These are phyloP conservation scores for Plagiodera versicolora DNA, from an alignment of 2,888 invertebrate genomes.

Conservation along the genomic window DNA sequence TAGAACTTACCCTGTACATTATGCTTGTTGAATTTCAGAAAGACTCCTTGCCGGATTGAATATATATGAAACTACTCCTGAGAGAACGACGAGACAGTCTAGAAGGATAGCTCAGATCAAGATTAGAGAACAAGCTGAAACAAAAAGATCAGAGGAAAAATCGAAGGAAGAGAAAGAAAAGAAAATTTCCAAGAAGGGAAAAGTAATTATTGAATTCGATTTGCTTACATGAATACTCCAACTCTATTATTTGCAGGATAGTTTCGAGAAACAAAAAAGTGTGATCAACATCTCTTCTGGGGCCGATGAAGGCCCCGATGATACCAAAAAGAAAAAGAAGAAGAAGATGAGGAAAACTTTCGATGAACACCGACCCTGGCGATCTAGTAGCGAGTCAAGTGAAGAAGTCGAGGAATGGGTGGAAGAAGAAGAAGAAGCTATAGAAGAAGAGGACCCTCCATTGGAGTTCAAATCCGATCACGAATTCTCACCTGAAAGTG, in stretches of 20 bases:
- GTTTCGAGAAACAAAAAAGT: constrained; percentile 8
- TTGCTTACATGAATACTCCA: background rate
- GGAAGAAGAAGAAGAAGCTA: constrained; percentile 53
- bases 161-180: constrained; percentile 30
- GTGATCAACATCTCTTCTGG: constrained; percentile 4
- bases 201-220: constrained; percentile 7
- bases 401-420: constrained; percentile 49
- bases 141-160: constrained; percentile 32
- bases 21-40: constrained; percentile 40
- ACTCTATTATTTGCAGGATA: background rate
- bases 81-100: constrained; percentile 73
- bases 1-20: too few species aligned
- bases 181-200: constrained; percentile 31
- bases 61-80: constrained; percentile 53
- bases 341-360: constrained; percentile 49
- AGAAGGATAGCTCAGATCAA: constrained; percentile 85
- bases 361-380: constrained; percentile 62
- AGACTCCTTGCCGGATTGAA: constrained; percentile 58
- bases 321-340: constrained; percentile 53
- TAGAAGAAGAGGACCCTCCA: constrained; percentile 43
- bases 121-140: constrained; percentile 81
- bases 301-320: constrained; percentile 46
- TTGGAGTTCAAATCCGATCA: constrained; percentile 69
- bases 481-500: constrained; percentile 91
- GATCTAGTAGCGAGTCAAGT: constrained; percentile 61